Evolutionary conservation across 2,113 vertebrate genomes (phyloP).

Genomic region (Ophthalmolycus amberensis): DNA sequence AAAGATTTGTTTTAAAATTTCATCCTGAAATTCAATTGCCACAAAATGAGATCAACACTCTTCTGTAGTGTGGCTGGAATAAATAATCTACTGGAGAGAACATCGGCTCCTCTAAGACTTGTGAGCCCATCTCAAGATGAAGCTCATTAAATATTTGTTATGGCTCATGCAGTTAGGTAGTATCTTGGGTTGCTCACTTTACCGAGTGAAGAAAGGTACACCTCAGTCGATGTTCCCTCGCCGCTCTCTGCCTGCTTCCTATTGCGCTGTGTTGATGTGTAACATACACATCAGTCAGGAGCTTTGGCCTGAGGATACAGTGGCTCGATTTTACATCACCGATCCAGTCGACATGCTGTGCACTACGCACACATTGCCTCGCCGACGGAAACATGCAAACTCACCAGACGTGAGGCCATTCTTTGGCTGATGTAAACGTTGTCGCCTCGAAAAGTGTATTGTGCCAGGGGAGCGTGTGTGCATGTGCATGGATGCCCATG

Average conservation of each 20-base stretch:
- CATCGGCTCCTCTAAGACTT: not conserved
- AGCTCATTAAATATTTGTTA: conserved; percentile 54
- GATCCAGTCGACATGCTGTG: conserved; percentile 5
- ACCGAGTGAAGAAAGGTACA: conserved; percentile 34
- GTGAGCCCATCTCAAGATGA: not conserved
- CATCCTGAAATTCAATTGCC: conserved; percentile 22
- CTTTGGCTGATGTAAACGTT: conserved; percentile 33
- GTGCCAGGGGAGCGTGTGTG: conserved; percentile 50
- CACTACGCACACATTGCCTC: conserved; percentile 42
- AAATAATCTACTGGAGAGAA: conserved; percentile 27
- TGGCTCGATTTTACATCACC: not conserved
- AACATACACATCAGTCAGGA: conserved; percentile 32
- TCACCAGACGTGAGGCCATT: conserved; percentile 24
- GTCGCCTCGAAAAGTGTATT: conserved; percentile 14
- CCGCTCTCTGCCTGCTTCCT: not conserved
- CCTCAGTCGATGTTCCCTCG: conserved; percentile 2
- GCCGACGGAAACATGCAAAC: conserved; percentile 46
- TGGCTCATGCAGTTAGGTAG: not conserved
- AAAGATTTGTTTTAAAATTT: conserved; percentile 32
- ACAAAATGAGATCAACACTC: conserved; percentile 15
- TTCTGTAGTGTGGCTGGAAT: conserved; percentile 26
- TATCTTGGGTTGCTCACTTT: conserved; percentile 30
- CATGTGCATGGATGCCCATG: conserved; percentile 57
- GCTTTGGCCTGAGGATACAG: conserved; percentile 32
- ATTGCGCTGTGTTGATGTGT: not conserved